Evolutionary conservation across 2,797 vertebrate genomes (phyloP), one percentile per base, ranked within the genome.

Genomic region (Phrynocephalus vlangalii): DNA sequence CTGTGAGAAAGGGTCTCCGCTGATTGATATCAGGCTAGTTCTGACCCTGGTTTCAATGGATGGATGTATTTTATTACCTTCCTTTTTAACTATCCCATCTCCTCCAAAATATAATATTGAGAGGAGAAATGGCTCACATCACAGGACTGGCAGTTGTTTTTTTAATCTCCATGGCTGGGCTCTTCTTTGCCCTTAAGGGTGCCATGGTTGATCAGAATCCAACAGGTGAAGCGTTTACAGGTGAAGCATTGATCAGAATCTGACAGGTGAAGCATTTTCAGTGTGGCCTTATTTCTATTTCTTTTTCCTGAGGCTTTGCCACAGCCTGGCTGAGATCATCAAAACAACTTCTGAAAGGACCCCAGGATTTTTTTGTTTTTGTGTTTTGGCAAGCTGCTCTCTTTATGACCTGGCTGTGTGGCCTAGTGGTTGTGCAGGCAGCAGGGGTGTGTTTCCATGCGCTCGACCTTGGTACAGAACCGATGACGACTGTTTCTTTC

Each of bases 361-460:
- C n/a, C 48, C 20, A 50, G 33, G 63, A n/a, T 48, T 48, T 28
- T 2, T 6, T 38, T 38, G 38, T 15, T 44, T 85, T 75, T 16
- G n/a, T n/a, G n/a, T n/a, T n/a, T n/a, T 6, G 16, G 10, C 20
- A 44, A 20, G 33, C 22, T 2, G 5, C 24, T 67, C 30, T 30
- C 30, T 63, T 13, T 50, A 15, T 7, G 70, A 26, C 22, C 0
- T 63, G 60, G 8, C 30, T 66, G 79, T 66, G 22, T 38, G 22
- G 22, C 33, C 30, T 66, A 26, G 30, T 8, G 56, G 20, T 63
- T n/a, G 20, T 5, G 6, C 30, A 24, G 22, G 30, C 3, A 11
- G 20, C n/a, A 10, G 8, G 38, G 6, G 8, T 30, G 3, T 1
- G 4, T 22, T 28, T 22, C 1, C 10, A 3, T 13, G 2, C 9